Conservation (phyloP, 2,888 invertebrate species). For the Melipona beecheii region DNA sequence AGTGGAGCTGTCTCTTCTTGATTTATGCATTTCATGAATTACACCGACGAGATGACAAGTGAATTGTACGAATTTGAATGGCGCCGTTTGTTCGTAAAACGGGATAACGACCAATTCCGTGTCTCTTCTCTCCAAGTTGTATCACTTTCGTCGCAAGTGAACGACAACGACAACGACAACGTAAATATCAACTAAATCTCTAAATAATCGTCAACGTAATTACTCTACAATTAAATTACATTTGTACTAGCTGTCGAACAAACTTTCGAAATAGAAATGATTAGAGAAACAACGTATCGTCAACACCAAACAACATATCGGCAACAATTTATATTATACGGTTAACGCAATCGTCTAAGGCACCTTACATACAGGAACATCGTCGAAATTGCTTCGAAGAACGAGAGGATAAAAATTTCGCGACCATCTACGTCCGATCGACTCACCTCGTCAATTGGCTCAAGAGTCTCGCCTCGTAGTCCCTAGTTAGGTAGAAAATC, state of each 20-base stretch:
- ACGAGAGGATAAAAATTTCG: slow-evolving; percentile 30
- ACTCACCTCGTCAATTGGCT: slow-evolving; percentile 68
- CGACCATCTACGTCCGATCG: slow-evolving; percentile 12
- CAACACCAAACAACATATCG: not conserved
- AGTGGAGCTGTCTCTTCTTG: no score
- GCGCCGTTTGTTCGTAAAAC: no score
- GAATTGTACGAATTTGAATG: no score
- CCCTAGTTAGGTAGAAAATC: slow-evolving; percentile 76
- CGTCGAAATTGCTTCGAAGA: slow-evolving; percentile 31
- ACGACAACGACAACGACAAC: not conserved
- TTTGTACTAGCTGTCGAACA: not conserved
- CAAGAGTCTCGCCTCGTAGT: slow-evolving; percentile 77
- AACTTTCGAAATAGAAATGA: not conserved
- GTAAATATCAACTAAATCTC: not conserved
- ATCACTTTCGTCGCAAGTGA: no score
- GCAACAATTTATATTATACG: slow-evolving; percentile 12
- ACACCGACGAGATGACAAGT: no score
- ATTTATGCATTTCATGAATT: no score
- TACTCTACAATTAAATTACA: not conserved
- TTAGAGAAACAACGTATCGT: not conserved
- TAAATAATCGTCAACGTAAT: slow-evolving; percentile 2
- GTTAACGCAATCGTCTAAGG: slow-evolving; percentile 45
- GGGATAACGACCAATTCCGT: no score
- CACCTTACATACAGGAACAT: slow-evolving; percentile 71
- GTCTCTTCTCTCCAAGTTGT: no score